Base-by-base conservation (phyloP, 1,140 invertebrate genomes). In the Caenorhabditis inopinata region DNA sequence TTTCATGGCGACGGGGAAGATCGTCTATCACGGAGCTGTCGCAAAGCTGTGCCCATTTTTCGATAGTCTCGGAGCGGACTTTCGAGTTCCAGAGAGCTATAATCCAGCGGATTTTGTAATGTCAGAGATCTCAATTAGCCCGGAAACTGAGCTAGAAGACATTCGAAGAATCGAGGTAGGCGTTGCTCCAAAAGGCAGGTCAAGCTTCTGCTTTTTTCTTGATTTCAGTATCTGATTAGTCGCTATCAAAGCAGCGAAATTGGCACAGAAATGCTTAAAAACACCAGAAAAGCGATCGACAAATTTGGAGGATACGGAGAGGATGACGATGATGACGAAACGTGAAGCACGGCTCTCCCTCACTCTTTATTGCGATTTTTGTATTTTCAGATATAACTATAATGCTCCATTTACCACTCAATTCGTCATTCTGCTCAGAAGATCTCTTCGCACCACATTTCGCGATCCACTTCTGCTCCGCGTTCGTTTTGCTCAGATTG, bases 401-500 rank as follows among this genome's bases (percentile, higher is more conserved):
- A 90, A 94, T 93, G 11, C 92, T 92, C 35, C 62, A 0, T 96
- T 94, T 93, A 93, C 91, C 76, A 92, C 92, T 78, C 96, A 97
- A 89, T 95, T 97, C 88, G 89, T 92, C 6, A 94, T 94, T 0
- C 92, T 97, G 4, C 89, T 96, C 1, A 96, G 94, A 95, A 90
- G 95, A 58, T 95, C 94, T 14, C 95, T 94, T 92, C 88, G 96
- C 2, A 93, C 92, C 27, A 92, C 94, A 14, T 92, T 94, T 16
- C 94, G 96, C 87, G 95, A 97, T 87, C 95, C 94, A 1, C 91
- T 94, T 83, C 89, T 96, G 4, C 93, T 96, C 68, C 94, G 93
- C 92, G 93, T 96, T 53, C 91, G 94, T 82, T 88, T 96, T 74
- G 87, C 95, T 12, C 95, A 97, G 89, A 94, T 82, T 23, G 18